Evolutionary conservation across 2,888 invertebrate genomes (phyloP).

Genomic region (Melanchra persicariae): DNA sequence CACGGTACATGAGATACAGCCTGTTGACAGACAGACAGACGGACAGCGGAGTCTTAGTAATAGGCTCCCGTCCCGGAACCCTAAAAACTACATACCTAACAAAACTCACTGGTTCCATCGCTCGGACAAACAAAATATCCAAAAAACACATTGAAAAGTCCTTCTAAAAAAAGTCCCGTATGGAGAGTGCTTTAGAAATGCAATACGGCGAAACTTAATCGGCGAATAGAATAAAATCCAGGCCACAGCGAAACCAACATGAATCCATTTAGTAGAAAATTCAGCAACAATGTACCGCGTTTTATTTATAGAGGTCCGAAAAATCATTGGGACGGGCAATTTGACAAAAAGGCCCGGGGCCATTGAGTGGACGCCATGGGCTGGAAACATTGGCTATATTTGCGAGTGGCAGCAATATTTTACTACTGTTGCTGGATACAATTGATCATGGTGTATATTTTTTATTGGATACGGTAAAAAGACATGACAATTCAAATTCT

Average conservation of each 20-base stretch:
- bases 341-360: constrained; percentile 47
- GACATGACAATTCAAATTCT: not conserved
- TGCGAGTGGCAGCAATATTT: constrained; percentile 34
- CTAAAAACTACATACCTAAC: constrained; percentile 1
- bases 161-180: constrained; percentile 15
- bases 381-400: constrained; percentile 44
- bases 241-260: constrained; percentile 27
- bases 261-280: constrained; percentile 44
- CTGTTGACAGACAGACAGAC: too few relatives aligned
- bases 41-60: too few relatives aligned
- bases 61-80: too few relatives aligned
- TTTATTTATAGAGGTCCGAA: constrained; percentile 43
- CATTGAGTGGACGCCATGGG: constrained; percentile 39
- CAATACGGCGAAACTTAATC: constrained; percentile 40
- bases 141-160: not conserved
- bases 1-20: too few relatives aligned
- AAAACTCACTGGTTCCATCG: constrained; percentile 1
- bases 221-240: constrained; percentile 48
- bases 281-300: constrained; percentile 30
- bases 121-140: not conserved
- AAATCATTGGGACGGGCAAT: constrained; percentile 51
- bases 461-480: not conserved
- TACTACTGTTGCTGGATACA: constrained; percentile 23
- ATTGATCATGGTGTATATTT: constrained; percentile 21
- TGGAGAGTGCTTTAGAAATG: constrained; percentile 15